Base-by-base conservation (phyloP, 2,888 invertebrate genomes). In the Plebejus argus region DNA sequence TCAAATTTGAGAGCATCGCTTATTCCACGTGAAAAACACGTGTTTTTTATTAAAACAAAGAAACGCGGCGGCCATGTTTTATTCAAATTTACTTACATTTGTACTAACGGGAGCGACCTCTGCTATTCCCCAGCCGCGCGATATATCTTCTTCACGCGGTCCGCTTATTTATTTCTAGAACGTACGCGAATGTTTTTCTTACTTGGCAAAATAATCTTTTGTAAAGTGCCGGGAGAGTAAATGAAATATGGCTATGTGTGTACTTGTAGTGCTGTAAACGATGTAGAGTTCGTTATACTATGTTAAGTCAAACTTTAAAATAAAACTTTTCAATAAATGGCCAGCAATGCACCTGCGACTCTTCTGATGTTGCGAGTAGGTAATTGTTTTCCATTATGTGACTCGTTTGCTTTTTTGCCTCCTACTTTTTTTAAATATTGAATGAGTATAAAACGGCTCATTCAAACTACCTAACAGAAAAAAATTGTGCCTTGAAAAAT, bases 1-100 rank as follows among this genome's bases (percentile, higher is more conserved):
- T 53, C 53, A 53, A 74, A 74, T 74, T 74, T 18, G 28, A 53
- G 28, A 15, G 10, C 18, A 72, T 53, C 45, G 58, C 33, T 74
- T 75, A 45, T 76, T 56, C n/a, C 33, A 49, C 58, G 45, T 35
- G 39, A 78, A 49, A 61, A 76, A 35, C 78, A 78, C 74, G 77
- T 77, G 77, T 78, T 33, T 70, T 82, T 82, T 82, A 81, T 80
- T 79, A 82, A 80, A 82, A 82, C 82, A 81, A 83, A 81, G 77
- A 81, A 80, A 80, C 85, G 81, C 83, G 84, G 86, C 83, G 79
- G 84, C 84, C 84, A 93, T 94, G 93, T 94, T 93, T 94, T 94
- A 94, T 94, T 94, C 93, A 94, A 94, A 94, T 94, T 94, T 94
- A 94, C 94, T 93, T 93, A 94, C 93, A 93, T 93, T 94, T 92